phyloP scores from a whole-genome alignment of 2,888 invertebrate species.

The Alloscopus bannaensis region DNA sequence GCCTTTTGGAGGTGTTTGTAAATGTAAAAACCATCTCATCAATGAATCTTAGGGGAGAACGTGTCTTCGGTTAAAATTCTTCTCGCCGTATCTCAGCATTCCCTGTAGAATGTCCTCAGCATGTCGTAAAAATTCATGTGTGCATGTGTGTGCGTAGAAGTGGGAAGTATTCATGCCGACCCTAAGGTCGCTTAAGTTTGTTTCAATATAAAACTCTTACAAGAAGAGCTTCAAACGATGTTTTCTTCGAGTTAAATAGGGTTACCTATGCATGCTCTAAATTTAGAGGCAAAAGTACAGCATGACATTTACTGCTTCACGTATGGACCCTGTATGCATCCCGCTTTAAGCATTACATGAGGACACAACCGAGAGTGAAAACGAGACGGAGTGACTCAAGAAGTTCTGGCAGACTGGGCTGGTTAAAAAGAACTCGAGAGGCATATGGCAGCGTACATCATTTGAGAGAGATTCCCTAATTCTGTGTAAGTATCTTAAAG shows the following conservation, averaged over 20 bases:
- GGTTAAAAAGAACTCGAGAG: too few species aligned
- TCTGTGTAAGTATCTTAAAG: neutral
- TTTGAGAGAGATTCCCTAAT: too few species aligned
- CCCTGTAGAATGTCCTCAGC: conserved; percentile 10
- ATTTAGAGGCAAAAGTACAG: conserved; percentile 44
- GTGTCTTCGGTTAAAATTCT: conserved; percentile 36
- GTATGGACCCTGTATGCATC: neutral
- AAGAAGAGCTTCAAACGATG: conserved; percentile 7
- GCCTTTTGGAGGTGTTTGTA: neutral
- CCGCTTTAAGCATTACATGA: too few species aligned
- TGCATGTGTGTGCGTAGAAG: neutral
- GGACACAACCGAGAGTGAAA: conserved; percentile 11
- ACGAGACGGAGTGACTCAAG: conserved; percentile 43
- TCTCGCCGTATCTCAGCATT: too few species aligned
- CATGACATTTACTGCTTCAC: conserved; percentile 19
- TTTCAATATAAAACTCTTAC: conserved; percentile 9
- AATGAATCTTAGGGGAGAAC: conserved; percentile 51
- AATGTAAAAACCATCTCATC: too few species aligned
- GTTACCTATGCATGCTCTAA: conserved; percentile 53
- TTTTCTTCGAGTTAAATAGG: conserved; percentile 12
- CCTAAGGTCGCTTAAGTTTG: neutral
- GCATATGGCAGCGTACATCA: too few species aligned
- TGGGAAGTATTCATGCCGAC: neutral
- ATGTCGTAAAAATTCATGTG: neutral
- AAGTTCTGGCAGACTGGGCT: too few species aligned